Evolutionary conservation across 1,140 invertebrate genomes (phyloP).

Genomic region (Microplitis mediator): DNA sequence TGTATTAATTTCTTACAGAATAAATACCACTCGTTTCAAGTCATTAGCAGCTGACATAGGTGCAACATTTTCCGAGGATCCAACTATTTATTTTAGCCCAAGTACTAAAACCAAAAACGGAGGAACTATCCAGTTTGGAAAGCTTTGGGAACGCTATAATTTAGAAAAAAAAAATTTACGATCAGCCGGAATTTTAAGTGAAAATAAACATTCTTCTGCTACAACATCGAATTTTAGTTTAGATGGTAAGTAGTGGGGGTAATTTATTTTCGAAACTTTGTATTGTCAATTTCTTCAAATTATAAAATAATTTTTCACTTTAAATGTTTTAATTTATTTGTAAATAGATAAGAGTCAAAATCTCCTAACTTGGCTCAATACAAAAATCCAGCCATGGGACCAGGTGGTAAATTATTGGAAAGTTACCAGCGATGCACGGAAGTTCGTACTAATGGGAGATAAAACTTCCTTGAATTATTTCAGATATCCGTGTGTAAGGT

Average conservation of each 20-base stretch:
- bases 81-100: background rate
- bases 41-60: background rate
- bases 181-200: background rate
- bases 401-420: background rate
- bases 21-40: too few relatives aligned
- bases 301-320: background rate
- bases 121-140: background rate
- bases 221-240: background rate
- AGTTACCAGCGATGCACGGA: background rate
- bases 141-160: background rate
- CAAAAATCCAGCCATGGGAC: background rate
- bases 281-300: background rate
- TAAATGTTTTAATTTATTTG: background rate
- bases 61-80: background rate
- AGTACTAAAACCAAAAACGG: background rate
- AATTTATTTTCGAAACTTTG: background rate
- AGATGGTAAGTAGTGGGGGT: background rate
- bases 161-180: background rate
- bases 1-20: too few relatives aligned
- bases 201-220: background rate
- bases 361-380: background rate
- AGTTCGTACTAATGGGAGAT: background rate
- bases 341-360: background rate
- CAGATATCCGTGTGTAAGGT: background rate
- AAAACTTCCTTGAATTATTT: background rate